These are phyloP conservation scores for Mustelus asterias DNA, from an alignment of 2,113 vertebrate genomes.

Conservation along the genomic window DNA sequence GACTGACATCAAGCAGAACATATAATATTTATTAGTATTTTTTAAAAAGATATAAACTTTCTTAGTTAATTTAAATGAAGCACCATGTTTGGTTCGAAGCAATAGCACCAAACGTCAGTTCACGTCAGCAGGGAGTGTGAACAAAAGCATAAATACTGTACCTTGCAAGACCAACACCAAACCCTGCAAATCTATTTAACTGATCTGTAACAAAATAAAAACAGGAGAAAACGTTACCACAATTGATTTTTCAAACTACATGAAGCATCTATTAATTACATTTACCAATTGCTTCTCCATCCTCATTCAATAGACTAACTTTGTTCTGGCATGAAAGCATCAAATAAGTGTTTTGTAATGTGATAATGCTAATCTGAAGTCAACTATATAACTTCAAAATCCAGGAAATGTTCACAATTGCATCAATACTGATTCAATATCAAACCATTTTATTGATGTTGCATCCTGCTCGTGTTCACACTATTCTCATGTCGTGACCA, in stretches of 20 bases:
- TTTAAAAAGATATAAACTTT: background rate
- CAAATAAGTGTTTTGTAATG: background rate
- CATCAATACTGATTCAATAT: background rate
- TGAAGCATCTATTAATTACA: background rate
- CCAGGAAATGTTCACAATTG: background rate
- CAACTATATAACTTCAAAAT: background rate
- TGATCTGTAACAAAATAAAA: conserved; percentile 65
- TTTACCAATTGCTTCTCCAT: background rate
- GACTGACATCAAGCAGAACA: background rate
- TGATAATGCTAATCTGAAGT: background rate
- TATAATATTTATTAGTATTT: background rate
- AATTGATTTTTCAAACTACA: background rate
- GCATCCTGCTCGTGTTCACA: background rate
- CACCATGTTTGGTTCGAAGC: background rate
- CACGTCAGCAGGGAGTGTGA: conserved; percentile 26
- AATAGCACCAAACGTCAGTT: background rate
- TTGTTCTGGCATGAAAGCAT: background rate
- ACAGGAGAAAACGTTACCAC: conserved; percentile 30
- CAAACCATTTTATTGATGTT: background rate
- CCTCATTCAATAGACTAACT: background rate
- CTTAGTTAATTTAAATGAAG: background rate
- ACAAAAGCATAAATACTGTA: conserved; percentile 47
- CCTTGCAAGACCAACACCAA: conserved; percentile 89
- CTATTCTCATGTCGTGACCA: background rate
- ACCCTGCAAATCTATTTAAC: conserved; percentile 81